Percentiles rank a stretch among this genome's conserved stretches.
phyloP scores from a whole-genome alignment of 2,797 vertebrate genomes.

The Pantherophis vulpinus region DNA sequence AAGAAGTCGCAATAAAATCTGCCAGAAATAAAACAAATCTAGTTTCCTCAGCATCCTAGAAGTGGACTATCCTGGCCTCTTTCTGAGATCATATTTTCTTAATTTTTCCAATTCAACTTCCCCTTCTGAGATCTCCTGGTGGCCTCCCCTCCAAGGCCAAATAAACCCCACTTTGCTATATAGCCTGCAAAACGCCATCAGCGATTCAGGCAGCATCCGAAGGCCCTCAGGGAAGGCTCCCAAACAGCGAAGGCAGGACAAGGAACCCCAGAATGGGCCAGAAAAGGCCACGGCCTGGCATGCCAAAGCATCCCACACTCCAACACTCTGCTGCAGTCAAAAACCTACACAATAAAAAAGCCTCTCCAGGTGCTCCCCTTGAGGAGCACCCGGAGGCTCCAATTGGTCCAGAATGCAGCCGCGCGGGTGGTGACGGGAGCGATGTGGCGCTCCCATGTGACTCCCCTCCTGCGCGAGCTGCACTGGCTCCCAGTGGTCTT shows the following conservation, averaged over 20 bases:
- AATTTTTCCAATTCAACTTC: neutral
- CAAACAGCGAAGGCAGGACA: neutral
- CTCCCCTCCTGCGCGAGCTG: too few relatives aligned
- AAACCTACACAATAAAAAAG: neutral
- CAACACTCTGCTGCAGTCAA: neutral
- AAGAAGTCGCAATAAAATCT: neutral
- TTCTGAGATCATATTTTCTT: neutral
- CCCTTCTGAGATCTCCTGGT: neutral
- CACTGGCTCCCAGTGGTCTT: too few relatives aligned
- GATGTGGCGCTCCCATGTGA: too few relatives aligned
- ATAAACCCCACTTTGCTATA: neutral
- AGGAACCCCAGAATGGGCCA: neutral
- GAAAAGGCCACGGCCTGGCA: neutral
- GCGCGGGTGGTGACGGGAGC: too few relatives aligned
- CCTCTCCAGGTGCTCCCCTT: too few relatives aligned
- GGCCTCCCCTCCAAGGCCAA: neutral
- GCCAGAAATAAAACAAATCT: neutral
- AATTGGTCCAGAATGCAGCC: too few relatives aligned
- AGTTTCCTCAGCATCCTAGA: neutral
- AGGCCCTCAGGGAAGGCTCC: neutral
- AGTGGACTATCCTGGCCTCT: neutral
- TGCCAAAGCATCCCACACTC: neutral
- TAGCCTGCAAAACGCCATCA: neutral
- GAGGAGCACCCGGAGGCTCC: too few relatives aligned
- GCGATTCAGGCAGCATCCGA: neutral